These are phyloP conservation scores for Andrena praecox DNA, from an alignment of 2,888 invertebrate genomes.

Conservation along the genomic window DNA sequence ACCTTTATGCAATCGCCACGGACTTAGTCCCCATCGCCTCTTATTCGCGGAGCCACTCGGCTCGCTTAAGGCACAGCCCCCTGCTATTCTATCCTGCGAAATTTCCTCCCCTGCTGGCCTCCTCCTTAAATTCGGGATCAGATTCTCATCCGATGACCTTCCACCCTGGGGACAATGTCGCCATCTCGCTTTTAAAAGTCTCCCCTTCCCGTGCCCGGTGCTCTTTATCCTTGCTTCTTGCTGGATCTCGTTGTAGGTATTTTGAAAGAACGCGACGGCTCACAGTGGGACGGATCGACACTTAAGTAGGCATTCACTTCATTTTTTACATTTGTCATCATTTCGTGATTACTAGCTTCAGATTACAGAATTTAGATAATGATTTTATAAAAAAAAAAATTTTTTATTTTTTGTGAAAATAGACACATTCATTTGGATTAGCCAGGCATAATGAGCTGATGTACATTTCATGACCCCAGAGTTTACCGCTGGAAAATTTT, in stretches of 20 bases:
- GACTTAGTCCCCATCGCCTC: slow-evolving; percentile 48
- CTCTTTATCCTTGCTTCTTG: not conserved
- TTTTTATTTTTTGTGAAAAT: too few species aligned
- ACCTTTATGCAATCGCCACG: slow-evolving; percentile 67
- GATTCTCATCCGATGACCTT: slow-evolving; percentile 43
- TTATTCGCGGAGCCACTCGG: slow-evolving; percentile 54
- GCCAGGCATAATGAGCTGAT: too few species aligned
- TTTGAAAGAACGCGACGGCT: slow-evolving; percentile 2
- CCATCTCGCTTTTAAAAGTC: slow-evolving; percentile 19
- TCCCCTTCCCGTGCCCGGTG: not conserved
- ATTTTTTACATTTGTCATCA: too few species aligned
- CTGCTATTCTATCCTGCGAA: slow-evolving; percentile 9
- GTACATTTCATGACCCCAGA: too few species aligned
- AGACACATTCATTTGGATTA: too few species aligned
- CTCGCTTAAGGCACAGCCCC: slow-evolving; percentile 49
- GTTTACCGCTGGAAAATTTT: too few species aligned
- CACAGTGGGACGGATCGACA: too few species aligned
- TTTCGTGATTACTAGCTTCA: too few species aligned
- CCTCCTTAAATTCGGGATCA: slow-evolving; percentile 34
- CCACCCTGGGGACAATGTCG: slow-evolving; percentile 27
- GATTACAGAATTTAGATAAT: too few species aligned
- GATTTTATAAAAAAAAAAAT: too few species aligned
- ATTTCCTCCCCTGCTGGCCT: slow-evolving; percentile 14
- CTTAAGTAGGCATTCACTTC: too few species aligned
- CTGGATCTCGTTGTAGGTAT: not conserved